Conservation (phyloP, 2,113 vertebrate genomes). For the Alethe diademata region DNA sequence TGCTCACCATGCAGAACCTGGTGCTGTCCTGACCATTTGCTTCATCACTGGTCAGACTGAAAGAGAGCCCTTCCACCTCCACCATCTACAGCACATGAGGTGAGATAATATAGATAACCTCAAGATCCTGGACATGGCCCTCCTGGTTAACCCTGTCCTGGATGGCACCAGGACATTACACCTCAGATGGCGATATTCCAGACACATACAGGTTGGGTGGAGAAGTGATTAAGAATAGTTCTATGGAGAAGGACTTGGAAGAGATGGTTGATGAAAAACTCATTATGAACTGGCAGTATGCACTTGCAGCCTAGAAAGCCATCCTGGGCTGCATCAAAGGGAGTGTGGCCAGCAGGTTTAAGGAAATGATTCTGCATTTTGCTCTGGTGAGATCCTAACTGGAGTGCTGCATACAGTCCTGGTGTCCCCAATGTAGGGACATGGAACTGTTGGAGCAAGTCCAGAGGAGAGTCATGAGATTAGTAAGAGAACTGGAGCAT, state of each 20-base stretch:
- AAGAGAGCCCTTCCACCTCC: background rate
- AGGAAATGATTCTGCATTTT: background rate
- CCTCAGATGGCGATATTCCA: background rate
- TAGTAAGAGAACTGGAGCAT: background rate
- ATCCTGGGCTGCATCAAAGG: background rate
- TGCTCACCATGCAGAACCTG: background rate
- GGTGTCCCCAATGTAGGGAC: background rate
- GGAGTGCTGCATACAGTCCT: background rate
- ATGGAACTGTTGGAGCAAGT: background rate
- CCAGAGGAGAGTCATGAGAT: background rate
- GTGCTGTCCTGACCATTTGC: background rate
- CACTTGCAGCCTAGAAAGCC: background rate
- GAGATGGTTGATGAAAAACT: background rate
- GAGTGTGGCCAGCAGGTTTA: background rate
- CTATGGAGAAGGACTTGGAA: background rate
- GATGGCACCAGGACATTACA: background rate
- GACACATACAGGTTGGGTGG: no score
- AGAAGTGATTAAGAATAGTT: background rate
- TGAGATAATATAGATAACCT: background rate
- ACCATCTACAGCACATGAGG: background rate
- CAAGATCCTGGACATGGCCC: background rate
- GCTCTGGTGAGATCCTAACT: background rate
- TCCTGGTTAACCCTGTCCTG: background rate
- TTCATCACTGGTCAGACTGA: background rate
- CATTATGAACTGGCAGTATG: background rate